Evolutionary conservation across 2,888 invertebrate species (phyloP).

Genomic region (Agrilus mali): DNA sequence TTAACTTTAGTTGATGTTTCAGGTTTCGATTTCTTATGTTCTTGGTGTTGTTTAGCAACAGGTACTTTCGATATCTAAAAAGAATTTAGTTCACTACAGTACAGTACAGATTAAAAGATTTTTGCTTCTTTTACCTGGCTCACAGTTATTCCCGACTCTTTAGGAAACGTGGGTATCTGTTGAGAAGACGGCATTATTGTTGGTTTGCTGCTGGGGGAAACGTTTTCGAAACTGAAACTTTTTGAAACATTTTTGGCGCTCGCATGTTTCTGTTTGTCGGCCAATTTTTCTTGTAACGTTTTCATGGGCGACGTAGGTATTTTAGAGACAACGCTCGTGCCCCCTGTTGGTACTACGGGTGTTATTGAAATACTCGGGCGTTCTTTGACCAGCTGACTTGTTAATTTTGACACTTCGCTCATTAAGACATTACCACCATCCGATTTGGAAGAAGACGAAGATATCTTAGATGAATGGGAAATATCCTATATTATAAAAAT

Average conservation of each 20-base stretch:
- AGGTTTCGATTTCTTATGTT: background rate
- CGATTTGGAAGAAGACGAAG: background rate
- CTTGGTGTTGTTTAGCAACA: background rate
- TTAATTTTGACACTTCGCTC: background rate
- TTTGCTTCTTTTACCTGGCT: constrained; percentile 27
- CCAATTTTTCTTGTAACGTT: constrained; percentile 55
- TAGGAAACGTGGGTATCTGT: constrained; percentile 21
- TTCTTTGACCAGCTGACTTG: constrained; percentile 26
- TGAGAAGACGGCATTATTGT: constrained; percentile 12
- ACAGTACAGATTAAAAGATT: background rate
- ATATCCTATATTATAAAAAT: constrained; percentile 6
- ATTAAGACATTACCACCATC: too few relatives aligned
- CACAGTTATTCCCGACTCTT: constrained; percentile 29
- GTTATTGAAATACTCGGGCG: constrained; percentile 38
- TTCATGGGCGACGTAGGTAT: constrained; percentile 33
- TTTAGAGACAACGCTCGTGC: constrained; percentile 7
- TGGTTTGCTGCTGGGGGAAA: constrained; percentile 7
- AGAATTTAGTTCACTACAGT: too few relatives aligned
- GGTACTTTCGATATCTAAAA: background rate
- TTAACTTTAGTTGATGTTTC: background rate
- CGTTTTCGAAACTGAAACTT: constrained; percentile 7
- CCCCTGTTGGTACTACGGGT: constrained; percentile 20
- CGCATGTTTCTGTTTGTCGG: constrained; percentile 45
- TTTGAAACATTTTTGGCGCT: constrained; percentile 11
- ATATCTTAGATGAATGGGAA: background rate